phyloP scores from a whole-genome alignment of 2,113 vertebrate genomes.

The Chroicocephalus ridibundus region DNA sequence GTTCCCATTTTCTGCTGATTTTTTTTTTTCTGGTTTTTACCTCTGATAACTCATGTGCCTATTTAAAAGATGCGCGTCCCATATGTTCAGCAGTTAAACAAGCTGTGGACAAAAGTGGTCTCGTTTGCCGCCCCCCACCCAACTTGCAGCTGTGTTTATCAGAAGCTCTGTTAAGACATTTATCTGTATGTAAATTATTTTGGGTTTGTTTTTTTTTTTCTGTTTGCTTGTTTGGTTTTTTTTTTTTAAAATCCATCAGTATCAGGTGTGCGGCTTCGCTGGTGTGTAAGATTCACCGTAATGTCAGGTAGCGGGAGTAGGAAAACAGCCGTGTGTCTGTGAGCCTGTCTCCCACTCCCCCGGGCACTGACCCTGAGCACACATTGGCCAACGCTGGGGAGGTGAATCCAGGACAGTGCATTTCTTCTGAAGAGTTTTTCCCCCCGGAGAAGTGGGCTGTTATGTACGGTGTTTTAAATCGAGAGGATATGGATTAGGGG shows the following conservation, averaged over 20 bases:
- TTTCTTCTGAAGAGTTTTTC: not conserved
- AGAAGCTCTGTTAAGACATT: not conserved
- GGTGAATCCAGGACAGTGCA: not conserved
- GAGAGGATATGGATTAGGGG: not conserved
- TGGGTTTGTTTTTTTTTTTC: not conserved
- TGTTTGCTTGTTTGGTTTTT: not conserved
- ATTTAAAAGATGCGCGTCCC: not conserved
- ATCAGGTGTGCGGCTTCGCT: not conserved
- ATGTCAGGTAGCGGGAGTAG: not conserved
- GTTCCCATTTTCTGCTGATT: not conserved
- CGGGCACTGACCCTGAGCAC: not conserved
- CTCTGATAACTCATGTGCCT: not conserved
- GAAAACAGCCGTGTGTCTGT: not conserved
- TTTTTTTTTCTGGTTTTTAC: not conserved
- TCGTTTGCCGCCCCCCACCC: not conserved
- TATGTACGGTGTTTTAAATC: not conserved
- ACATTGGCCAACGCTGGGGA: not conserved
- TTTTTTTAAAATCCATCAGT: not conserved
- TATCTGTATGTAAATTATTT: not conserved
- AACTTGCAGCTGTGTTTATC: not conserved
- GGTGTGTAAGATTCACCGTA: not conserved
- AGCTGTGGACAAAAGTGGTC: not conserved
- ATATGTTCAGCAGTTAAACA: not conserved
- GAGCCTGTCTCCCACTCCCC: not conserved
- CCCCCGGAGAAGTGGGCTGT: not conserved